Conservation (phyloP, 2,113 vertebrate genomes). For the Anser brachyrhynchus region DNA sequence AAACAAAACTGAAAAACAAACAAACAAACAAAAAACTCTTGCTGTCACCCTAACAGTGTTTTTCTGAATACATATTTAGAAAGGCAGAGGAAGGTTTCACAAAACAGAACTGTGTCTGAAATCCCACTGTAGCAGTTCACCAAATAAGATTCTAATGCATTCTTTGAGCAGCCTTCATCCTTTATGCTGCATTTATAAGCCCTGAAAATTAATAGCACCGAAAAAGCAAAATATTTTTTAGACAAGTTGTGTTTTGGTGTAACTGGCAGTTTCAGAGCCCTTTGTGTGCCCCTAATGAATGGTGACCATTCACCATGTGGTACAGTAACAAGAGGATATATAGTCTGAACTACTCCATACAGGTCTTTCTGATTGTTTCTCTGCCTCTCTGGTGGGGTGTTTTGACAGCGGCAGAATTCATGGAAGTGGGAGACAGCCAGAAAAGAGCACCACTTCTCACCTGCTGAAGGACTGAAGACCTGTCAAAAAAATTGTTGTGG, state of each 20-base stretch:
- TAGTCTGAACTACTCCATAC: background rate
- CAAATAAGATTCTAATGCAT: background rate
- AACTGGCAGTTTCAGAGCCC: background rate
- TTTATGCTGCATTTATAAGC: background rate
- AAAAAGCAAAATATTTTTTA: background rate
- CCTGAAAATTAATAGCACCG: background rate
- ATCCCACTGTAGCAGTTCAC: background rate
- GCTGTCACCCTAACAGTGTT: background rate
- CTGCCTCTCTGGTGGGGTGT: background rate
- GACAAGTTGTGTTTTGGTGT: background rate
- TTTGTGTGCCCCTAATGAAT: background rate
- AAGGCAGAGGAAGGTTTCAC: background rate
- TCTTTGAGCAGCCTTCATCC: background rate
- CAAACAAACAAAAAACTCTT: background rate
- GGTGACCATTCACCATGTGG: background rate
- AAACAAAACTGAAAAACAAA: too few species aligned
- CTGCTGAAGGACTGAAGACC: background rate
- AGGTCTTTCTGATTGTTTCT: accelerated
- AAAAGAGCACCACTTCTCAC: background rate
- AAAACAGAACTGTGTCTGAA: background rate
- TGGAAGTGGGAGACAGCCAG: background rate
- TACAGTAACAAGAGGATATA: background rate
- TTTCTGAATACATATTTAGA: background rate
- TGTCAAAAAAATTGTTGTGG: background rate
- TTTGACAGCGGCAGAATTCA: background rate